These are phyloP conservation scores for Drosophila cracens DNA, from an alignment of 2,888 invertebrate species.

Conservation along the genomic window DNA sequence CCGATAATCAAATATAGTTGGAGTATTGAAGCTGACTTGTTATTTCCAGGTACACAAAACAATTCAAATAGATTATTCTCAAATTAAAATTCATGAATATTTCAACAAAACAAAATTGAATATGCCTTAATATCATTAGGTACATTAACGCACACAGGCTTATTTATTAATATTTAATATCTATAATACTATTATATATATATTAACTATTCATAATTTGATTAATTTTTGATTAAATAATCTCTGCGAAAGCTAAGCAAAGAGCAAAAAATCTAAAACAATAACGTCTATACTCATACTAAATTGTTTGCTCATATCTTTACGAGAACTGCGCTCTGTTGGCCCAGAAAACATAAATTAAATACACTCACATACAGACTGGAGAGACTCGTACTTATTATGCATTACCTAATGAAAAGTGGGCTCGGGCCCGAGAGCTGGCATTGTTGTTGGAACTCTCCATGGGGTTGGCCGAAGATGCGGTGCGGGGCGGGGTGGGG, in stretches of 20 bases:
- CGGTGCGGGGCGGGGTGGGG: conserved; percentile 11
- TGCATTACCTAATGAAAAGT: conserved; percentile 81
- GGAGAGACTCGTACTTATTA: conserved; percentile 60
- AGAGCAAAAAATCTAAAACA: conserved; percentile 2
- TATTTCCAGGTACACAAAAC: neutral
- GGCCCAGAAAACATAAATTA: conserved; percentile 62
- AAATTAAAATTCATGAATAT: neutral
- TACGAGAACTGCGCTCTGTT: conserved; percentile 27
- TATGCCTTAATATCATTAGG: neutral
- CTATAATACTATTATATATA: neutral
- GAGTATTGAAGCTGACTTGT: neutral
- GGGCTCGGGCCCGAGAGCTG: conserved; percentile 34
- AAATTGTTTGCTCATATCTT: conserved; percentile 33
- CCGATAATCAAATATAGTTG: neutral
- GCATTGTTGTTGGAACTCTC: conserved; percentile 28
- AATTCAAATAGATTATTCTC: neutral
- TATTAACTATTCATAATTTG: neutral
- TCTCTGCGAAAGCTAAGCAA: neutral
- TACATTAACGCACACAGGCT: neutral
- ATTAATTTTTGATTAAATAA: neutral
- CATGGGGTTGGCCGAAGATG: conserved; percentile 1
- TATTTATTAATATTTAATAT: neutral
- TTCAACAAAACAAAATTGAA: neutral
- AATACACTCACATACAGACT: conserved; percentile 57
- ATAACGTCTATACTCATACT: neutral